Base-by-base conservation (phyloP, 1,140 invertebrate genomes). In the Calosoma granatense region DNA sequence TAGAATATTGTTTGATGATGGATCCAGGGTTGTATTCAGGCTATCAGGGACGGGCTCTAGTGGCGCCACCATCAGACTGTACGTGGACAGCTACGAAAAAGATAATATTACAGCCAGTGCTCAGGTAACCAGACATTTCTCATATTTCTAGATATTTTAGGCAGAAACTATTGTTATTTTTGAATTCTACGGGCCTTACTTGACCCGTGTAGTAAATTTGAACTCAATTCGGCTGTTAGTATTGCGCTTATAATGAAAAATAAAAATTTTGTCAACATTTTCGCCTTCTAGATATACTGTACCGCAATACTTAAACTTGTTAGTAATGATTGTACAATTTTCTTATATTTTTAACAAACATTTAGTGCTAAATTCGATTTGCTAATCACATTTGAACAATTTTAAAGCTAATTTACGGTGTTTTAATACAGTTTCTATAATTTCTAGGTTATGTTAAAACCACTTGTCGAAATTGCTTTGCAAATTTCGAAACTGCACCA, bases 21-120 rank as follows among this genome's bases (percentile, higher is more conserved):
- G 92, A 22, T 95, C 94, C 1, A 80, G 97, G 36, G 83, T 98
- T 61, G 87, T 99, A 56, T 87, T 90, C 71, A 82, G 97, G 51
- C 78, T 99, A 43, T 97, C 94, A 71, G 97, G 97, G 53, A 99
- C 97, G 3, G 97, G 97, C 60, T 97, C 93, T 71, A 89, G 88
- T 56, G 96, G 97, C 3, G 96, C 96, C 14, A 99, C 97, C 14
- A 89, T 99, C 61, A 82, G 97, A 55, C 67, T 98, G 20, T 98
- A 98, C 70, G 84, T 96, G 59, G 96, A 96, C 69, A 88, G 86
- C 56, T 94, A 92, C 70, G 88, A 92, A 64, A 78, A 78, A 30
- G 82, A 85, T 64, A 84, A 86, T 65, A 82, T 87, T 47, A 67
- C 75, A 11, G 77, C 81, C 30, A 83, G 89, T 74, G 84, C 92